Base-by-base conservation (phyloP, 1,140 invertebrate genomes). In the Pectinophora gossypiella region DNA sequence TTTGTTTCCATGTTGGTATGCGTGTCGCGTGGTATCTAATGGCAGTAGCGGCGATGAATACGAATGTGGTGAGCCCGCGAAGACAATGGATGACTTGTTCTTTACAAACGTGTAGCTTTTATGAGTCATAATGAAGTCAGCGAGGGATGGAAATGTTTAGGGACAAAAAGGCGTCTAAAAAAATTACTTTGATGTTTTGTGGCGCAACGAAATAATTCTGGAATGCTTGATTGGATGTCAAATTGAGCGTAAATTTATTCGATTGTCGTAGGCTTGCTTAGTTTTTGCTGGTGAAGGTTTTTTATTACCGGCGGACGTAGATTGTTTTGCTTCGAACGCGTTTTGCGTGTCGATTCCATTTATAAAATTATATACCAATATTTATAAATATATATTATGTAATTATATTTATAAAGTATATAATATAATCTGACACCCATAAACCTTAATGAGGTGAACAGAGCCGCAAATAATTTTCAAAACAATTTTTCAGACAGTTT, bases 1-100 rank as follows among this genome's bases (percentile, higher is more conserved):
- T 52, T 58, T 46, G 50, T 36, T 51, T 58, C 22, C 47, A 40
- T 47, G 40, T 44, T 35, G 10, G 42, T 23, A 55, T 56, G 27
- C 48, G 18, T 32, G 21, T 15, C 12, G 46, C 46, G 46, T 48
- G 4, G 15, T n/a, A 12, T 32, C 23, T 35, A 48, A 48, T 35
- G 46, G 27, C 35, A 32, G 35, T 18, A 35, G 23, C 38, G 10
- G 16, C 20, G 6, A 22, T 53, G 47, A 49, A 49, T 49, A 44
- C 48, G 18, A 18, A 50, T 44, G 42, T 48, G 47, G 18, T 13
- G 1, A 7, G 20, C 19, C 35, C 18, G 42, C 13, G 42, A 32
- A n/a, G 27, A 32, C 27, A 32, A 32, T 32, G 27, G 27, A 32
- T 32, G 27, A n/a, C n/a, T n/a, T n/a, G n/a, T n/a, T 32, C 27